phyloP scores from a whole-genome alignment of 2,797 vertebrate species.

The Cynopterus sphinx region DNA sequence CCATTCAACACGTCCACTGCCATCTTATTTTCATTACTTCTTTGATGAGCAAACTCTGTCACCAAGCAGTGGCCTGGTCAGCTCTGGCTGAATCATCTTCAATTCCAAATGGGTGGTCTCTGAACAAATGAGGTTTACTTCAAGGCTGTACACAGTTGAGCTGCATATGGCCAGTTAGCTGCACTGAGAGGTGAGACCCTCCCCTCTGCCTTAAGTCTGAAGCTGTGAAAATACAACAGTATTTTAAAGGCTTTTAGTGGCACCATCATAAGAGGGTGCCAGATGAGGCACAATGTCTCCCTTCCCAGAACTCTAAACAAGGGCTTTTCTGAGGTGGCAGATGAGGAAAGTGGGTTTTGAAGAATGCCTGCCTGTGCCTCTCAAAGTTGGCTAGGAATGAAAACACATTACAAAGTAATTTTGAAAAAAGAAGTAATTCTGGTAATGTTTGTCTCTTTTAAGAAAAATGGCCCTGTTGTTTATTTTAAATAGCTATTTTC shows the following conservation, averaged over 20 bases:
- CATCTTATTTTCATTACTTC: not conserved
- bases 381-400: not conserved
- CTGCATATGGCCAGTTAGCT: not conserved
- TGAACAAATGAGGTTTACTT: not conserved
- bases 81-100: not conserved
- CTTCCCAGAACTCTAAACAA: not conserved
- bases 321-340: not conserved
- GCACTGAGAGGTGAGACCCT: not conserved
- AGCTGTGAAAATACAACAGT: not conserved
- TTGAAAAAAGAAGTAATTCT: conserved; percentile 9
- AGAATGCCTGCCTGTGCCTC: not conserved
- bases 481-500: not conserved
- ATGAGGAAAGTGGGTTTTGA: not conserved
- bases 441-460: not conserved
- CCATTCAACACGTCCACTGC: not conserved
- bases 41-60: not conserved
- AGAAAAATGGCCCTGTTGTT: not conserved
- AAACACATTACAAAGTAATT: conserved; percentile 39
- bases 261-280: not conserved
- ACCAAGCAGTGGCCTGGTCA: not conserved
- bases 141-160: accelerated
- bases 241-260: not conserved
- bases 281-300: accelerated
- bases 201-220: too few species aligned
- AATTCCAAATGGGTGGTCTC: not conserved